These are phyloP conservation scores for Caracal caracal DNA, from an alignment of 2,113 vertebrate genomes.

Conservation along the genomic window DNA sequence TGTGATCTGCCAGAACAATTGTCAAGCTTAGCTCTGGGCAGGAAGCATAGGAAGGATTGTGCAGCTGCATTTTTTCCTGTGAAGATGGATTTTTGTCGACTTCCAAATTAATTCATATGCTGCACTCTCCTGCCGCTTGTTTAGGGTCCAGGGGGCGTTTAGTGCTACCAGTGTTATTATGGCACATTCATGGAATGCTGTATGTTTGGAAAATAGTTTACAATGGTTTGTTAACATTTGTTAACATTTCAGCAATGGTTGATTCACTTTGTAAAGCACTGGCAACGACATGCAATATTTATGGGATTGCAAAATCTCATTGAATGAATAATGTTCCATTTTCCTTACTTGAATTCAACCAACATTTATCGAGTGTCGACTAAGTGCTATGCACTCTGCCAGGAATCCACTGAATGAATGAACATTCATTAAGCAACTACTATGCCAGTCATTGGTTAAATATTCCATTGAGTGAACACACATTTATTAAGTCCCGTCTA, in stretches of 20 bases:
- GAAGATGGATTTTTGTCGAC: conserved; percentile 24
- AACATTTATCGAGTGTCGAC: conserved; percentile 60
- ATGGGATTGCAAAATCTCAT: conserved; percentile 71
- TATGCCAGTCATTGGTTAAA: not conserved
- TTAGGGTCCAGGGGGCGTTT: not conserved
- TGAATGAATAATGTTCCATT: conserved; percentile 61
- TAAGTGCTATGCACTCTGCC: conserved; percentile 33
- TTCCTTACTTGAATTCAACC: conserved; percentile 50
- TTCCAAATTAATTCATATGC: conserved; percentile 2
- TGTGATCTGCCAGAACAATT: not conserved
- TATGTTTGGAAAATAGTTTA: conserved; percentile 64
- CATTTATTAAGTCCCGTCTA: not conserved
- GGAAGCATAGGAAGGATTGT: not conserved
- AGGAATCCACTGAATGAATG: conserved; percentile 47
- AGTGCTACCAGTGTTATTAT: conserved; percentile 22
- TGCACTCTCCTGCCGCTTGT: not conserved
- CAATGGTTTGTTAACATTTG: conserved; percentile 58
- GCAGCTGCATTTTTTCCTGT: not conserved
- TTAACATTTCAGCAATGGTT: conserved; percentile 57
- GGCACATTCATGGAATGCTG: conserved; percentile 8
- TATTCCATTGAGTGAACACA: conserved; percentile 30
- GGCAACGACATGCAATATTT: conserved; percentile 58
- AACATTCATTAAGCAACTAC: conserved; percentile 57
- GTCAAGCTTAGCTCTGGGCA: not conserved
- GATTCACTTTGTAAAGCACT: conserved; percentile 63